A percentile compares a stretch with the other conserved stretches of the same genome.
phyloP scores from a whole-genome alignment of 2,888 invertebrate species.

The Dynastes hyllus region DNA sequence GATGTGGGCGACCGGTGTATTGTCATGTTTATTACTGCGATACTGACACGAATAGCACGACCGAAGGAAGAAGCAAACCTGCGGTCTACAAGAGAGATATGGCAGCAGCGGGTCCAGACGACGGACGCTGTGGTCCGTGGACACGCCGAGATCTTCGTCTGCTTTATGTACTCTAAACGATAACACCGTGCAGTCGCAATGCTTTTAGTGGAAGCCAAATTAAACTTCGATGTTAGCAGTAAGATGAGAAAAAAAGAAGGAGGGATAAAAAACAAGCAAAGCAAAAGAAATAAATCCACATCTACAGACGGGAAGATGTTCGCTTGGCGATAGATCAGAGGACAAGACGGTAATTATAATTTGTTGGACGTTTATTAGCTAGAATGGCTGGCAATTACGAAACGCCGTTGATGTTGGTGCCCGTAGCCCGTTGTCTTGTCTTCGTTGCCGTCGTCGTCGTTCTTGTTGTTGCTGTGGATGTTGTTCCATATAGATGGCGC shows the following conservation, averaged over 20 bases:
- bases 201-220: constrained; percentile 12
- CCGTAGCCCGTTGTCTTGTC: neutral
- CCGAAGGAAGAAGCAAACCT: constrained; percentile 5
- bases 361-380: constrained; percentile 37
- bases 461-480: neutral
- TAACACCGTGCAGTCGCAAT: constrained; percentile 3
- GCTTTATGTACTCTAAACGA: constrained; percentile 23
- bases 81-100: constrained; percentile 2
- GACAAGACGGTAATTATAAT: constrained; percentile 33
- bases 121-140: constrained; percentile 49
- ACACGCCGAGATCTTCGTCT: constrained; percentile 51
- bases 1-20: constrained; percentile 43
- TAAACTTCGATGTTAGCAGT: constrained; percentile 19
- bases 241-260: neutral
- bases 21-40: constrained; percentile 53
- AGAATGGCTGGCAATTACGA: constrained; percentile 27
- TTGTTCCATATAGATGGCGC: constrained; percentile 21
- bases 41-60: constrained; percentile 53
- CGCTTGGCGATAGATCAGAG: constrained; percentile 20
- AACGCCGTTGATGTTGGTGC: constrained; percentile 24
- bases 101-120: neutral
- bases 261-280: neutral
- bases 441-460: constrained; percentile 8
- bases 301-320: constrained; percentile 15
- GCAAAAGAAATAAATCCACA: constrained; percentile 23